Percentiles rank a stretch among this genome's conserved stretches.
Evolutionary conservation across 2,797 vertebrate species (phyloP).

Genomic region (Spheniscus humboldti): DNA sequence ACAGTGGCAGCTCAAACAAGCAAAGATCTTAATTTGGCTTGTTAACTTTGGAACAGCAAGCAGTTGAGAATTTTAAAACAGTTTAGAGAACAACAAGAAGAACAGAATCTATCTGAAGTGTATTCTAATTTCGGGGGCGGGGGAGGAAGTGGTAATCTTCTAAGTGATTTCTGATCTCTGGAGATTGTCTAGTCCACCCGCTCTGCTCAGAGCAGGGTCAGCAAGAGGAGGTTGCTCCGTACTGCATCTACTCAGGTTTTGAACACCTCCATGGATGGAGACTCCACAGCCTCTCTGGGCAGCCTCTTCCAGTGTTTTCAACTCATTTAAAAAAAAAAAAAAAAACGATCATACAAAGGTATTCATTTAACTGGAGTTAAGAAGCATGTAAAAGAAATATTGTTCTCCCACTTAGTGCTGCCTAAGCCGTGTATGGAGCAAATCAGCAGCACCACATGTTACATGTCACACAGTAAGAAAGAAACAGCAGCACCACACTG

Average conservation of each 20-base stretch:
- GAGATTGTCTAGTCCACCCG: background rate
- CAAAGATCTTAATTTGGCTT: conserved; percentile 16
- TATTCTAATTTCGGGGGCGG: background rate
- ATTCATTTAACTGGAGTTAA: background rate
- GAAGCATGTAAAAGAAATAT: background rate
- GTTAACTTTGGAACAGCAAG: conserved; percentile 9
- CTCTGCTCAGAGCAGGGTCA: background rate
- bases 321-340: too few species aligned
- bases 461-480: background rate
- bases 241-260: background rate
- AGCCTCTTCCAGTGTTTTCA: background rate
- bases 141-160: background rate
- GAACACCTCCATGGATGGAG: background rate
- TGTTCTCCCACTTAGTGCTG: background rate
- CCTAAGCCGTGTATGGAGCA: background rate
- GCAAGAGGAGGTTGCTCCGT: background rate
- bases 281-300: background rate
- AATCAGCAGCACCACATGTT: background rate
- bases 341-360: background rate
- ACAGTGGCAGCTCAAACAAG: conserved; percentile 6
- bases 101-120: background rate
- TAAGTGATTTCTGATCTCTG: background rate
- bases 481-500: background rate
- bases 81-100: background rate
- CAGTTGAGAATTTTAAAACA: background rate